Evolutionary conservation across 1,140 invertebrate genomes (phyloP), one percentile per base, ranked within the genome.

Genomic region (Notospermus geniculatus): DNA sequence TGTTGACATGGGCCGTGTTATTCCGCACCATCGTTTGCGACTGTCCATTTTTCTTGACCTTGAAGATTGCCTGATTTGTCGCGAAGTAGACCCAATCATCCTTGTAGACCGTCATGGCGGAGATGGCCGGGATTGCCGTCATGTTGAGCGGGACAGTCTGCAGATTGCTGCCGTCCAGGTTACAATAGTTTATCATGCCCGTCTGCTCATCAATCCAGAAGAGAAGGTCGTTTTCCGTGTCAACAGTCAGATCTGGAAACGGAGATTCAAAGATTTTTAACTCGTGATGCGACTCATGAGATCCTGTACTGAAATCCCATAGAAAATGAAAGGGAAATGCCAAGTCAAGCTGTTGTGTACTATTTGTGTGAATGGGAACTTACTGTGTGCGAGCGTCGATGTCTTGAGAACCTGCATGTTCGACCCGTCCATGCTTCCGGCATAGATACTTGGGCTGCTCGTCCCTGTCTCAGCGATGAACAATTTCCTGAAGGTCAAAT

Each of bases 381-480:
- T 70, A 82, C 83, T 83, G 19, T 36, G 32, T 36, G 32, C 32
- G 32, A 15, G 5, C 15, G 32, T 36, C 15, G 32, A 7, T 7
- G 15, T 15, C 32, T 84, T 79, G 23, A 90, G 71, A 11, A 80
- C 65, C 30, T 71, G 76, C 19, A 82, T 70, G n/a, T 78, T 71
- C 45, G 67, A 80, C 11, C 88, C 90, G 80, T 90, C 89, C 83
- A 91, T 88, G 60, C 82, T 81, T 7, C 87, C 85, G 60, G 76
- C 80, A 72, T 87, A 86, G 64, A 92, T 84, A 25, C 74, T 75
- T 67, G 79, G 50, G 74, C 71, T 65, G 27, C 60, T 68, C 17
- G 70, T 60, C 22, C 72, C 69, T 59, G 72, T 50, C 57, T 82
- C 82, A 54, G 77, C 73, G 74, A 79, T 83, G 61, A 79, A 81